Evolutionary conservation across 2,797 vertebrate species (phyloP).

Genomic region (Semaprochilodus insignis): DNA sequence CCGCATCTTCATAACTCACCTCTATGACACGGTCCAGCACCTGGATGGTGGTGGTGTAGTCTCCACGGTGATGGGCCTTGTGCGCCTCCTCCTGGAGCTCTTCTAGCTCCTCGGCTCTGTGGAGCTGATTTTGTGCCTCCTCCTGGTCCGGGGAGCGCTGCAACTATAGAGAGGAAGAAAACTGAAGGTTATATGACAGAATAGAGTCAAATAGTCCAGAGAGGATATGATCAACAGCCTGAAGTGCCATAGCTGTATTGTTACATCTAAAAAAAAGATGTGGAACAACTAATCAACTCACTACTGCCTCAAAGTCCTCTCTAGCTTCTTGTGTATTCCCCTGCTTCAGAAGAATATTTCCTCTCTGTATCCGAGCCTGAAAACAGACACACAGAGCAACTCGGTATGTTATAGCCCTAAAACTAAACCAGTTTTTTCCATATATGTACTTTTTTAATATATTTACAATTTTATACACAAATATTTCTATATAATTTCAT

Average conservation of each 20-base stretch:
- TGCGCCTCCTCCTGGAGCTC: slow-evolving; percentile 77
- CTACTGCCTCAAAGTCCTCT: slow-evolving; percentile 85
- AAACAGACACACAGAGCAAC: slow-evolving; percentile 56
- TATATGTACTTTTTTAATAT: neutral
- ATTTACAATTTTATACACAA: neutral
- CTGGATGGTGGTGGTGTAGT: slow-evolving; percentile 72
- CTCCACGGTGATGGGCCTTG: slow-evolving; percentile 73
- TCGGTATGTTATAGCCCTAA: neutral
- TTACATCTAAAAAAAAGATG: neutral
- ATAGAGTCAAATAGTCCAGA: neutral
- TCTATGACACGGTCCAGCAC: slow-evolving; percentile 82
- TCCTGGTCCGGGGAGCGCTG: slow-evolving; percentile 73
- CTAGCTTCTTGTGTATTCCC: slow-evolving; percentile 80
- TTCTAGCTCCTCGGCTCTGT: slow-evolving; percentile 75
- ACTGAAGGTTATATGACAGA: neutral
- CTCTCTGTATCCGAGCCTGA: slow-evolving; percentile 85
- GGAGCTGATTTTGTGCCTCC: slow-evolving; percentile 81
- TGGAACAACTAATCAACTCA: slow-evolving; percentile 59
- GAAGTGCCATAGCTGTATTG: neutral
- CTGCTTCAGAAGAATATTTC: slow-evolving; percentile 86
- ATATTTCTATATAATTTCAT: neutral
- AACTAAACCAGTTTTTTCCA: neutral
- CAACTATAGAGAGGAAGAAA: slow-evolving; percentile 68
- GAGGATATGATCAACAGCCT: neutral
- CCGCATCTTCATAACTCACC: slow-evolving; percentile 62